Percentiles rank a stretch among this genome's conserved stretches.
Conservation (phyloP, 2,797 vertebrate species). For the Darevskia mixta region DNA sequence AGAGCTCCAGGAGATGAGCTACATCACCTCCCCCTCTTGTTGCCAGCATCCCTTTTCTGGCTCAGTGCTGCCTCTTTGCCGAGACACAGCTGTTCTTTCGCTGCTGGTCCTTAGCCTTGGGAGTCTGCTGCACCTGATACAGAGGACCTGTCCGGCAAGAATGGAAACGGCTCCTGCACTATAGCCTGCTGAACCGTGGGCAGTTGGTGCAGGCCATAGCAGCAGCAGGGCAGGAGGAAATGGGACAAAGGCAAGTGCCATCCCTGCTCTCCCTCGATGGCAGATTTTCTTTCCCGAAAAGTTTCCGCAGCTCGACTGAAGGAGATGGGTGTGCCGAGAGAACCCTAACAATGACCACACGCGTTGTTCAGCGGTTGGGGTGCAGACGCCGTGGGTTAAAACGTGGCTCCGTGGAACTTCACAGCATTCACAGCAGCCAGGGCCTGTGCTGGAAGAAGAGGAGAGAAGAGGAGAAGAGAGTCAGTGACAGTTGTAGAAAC, state of each 20-base stretch:
- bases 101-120: not conserved
- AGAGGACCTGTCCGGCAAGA: not conserved
- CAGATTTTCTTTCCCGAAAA: slow-evolving; percentile 37
- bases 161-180: accelerated
- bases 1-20: slow-evolving; percentile 7
- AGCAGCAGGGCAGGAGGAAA: not conserved
- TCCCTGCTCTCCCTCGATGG: not conserved
- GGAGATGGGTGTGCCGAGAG: slow-evolving; percentile 34
- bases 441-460: slow-evolving; percentile 83
- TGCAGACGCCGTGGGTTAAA: slow-evolving; percentile 73
- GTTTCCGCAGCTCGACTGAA: not conserved
- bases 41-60: not conserved
- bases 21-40: not conserved
- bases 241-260: not conserved
- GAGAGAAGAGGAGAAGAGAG: not conserved
- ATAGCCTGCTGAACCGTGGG: not conserved
- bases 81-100: not conserved
- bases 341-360: slow-evolving; percentile 32
- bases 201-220: not conserved
- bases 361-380: slow-evolving; percentile 12
- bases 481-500: not conserved
- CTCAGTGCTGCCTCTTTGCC: not conserved
- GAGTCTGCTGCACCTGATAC: not conserved
- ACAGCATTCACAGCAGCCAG: slow-evolving; percentile 84
- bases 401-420: slow-evolving; percentile 88